Evolutionary conservation across 2,797 vertebrate species (phyloP).

Genomic region (Malurus splendens): DNA sequence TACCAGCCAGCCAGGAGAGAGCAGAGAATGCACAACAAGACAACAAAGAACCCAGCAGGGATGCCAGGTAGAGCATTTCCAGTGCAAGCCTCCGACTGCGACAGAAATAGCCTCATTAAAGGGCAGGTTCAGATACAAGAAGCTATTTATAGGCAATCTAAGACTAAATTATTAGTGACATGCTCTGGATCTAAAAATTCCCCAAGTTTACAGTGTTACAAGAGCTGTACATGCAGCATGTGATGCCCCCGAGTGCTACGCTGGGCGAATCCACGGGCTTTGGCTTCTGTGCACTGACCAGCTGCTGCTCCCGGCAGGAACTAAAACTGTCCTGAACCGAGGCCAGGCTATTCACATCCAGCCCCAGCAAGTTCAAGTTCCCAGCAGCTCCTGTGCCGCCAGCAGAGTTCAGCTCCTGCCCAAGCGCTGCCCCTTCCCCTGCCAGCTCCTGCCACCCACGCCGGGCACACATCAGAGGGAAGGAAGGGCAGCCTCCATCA

Average conservation of each 20-base stretch:
- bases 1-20: not conserved
- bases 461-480: not conserved
- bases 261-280: not conserved
- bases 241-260: not conserved
- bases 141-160: not conserved
- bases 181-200: not conserved
- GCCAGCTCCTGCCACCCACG: not conserved
- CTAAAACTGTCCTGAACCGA: not conserved
- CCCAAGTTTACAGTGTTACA: not conserved
- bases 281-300: not conserved
- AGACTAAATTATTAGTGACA: not conserved
- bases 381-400: not conserved
- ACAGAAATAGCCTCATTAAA: not conserved
- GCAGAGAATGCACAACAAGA: not conserved
- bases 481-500: not conserved
- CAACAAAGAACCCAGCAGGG: not conserved
- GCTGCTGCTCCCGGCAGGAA: conserved; percentile 9
- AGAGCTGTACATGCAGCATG: not conserved
- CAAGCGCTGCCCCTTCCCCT: not conserved
- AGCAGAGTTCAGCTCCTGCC: not conserved
- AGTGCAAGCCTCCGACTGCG: not conserved
- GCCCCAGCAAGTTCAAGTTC: not conserved
- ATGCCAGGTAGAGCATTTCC: not conserved
- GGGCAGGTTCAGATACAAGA: not conserved
- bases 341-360: not conserved